phyloP scores from a whole-genome alignment of 1,140 invertebrate genomes.

The Gerris buenoi region DNA sequence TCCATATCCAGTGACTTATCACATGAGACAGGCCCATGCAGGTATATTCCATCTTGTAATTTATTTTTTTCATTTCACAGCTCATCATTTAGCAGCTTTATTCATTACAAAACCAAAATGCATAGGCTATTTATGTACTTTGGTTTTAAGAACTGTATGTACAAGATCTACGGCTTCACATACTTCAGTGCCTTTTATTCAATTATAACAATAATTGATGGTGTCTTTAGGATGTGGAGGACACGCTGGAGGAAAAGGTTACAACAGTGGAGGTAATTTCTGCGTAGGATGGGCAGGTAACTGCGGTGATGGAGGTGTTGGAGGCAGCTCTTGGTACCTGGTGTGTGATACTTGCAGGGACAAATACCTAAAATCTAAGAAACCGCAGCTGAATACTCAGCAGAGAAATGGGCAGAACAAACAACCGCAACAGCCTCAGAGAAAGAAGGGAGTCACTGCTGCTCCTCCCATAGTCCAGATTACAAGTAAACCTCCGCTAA shows the following conservation, averaged over 20 bases:
- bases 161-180: too few species aligned
- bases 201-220: too few species aligned
- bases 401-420: neutral
- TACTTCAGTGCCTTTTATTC: too few species aligned
- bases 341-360: slow-evolving; percentile 79
- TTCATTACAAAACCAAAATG: too few species aligned
- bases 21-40: slow-evolving; percentile 69
- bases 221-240: slow-evolving; percentile 64
- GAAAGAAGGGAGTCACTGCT: slow-evolving; percentile 19
- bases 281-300: slow-evolving; percentile 63
- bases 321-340: slow-evolving; percentile 77
- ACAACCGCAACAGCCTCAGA: slow-evolving; percentile 21
- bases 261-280: slow-evolving; percentile 70
- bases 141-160: too few species aligned
- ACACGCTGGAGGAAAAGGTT: slow-evolving; percentile 71
- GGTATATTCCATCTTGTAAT: too few species aligned
- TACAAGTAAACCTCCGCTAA: slow-evolving; percentile 13
- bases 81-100: too few species aligned
- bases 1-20: slow-evolving; percentile 71
- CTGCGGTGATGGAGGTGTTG: slow-evolving; percentile 72
- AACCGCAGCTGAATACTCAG: slow-evolving; percentile 12
- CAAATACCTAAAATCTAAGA: slow-evolving; percentile 50
- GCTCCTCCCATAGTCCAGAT: slow-evolving; percentile 18
- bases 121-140: too few species aligned
- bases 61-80: too few species aligned